phyloP scores from a whole-genome alignment of 2,888 invertebrate genomes.

The Callosobruchus maculatus region DNA sequence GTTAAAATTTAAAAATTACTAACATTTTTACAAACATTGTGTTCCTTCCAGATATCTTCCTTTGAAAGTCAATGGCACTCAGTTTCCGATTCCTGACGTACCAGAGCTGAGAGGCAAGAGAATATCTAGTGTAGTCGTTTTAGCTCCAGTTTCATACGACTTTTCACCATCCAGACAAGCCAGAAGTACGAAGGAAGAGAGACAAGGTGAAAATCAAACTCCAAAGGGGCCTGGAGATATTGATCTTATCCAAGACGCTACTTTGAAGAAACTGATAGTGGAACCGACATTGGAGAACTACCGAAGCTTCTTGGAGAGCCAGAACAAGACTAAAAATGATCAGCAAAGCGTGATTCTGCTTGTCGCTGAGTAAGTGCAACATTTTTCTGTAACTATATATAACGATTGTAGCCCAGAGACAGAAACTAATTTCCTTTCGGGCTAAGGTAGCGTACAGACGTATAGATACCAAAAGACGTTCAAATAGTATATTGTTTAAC shows the following conservation, averaged over 20 bases:
- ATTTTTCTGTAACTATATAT: no score
- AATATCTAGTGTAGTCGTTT: constrained; percentile 80
- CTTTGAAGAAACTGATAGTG: constrained; percentile 70
- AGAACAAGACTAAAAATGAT: constrained; percentile 69
- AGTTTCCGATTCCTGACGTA: constrained; percentile 79
- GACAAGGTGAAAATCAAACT: constrained; percentile 38
- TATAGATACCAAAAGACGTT: no score
- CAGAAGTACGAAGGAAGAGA: constrained; percentile 35
- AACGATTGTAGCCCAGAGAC: no score
- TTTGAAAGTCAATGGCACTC: constrained; percentile 78
- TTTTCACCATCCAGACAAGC: constrained; percentile 53
- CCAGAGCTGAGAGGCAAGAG: constrained; percentile 70
- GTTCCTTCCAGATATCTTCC: constrained; percentile 59
- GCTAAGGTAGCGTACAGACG: no score
- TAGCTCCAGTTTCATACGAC: constrained; percentile 78
- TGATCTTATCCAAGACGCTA: constrained; percentile 55
- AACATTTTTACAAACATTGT: no score
- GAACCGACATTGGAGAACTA: constrained; percentile 75
- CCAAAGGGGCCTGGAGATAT: constrained; percentile 43
- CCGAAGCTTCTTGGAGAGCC: constrained; percentile 74
- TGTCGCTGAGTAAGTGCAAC: constrained; percentile 72
- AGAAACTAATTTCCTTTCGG: no score
- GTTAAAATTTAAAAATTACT: no score
- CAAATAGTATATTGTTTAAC: no score
- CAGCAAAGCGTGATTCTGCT: constrained; percentile 78